phyloP scores from a whole-genome alignment of 1,140 invertebrate species.

The Oryzaephilus surinamensis region DNA sequence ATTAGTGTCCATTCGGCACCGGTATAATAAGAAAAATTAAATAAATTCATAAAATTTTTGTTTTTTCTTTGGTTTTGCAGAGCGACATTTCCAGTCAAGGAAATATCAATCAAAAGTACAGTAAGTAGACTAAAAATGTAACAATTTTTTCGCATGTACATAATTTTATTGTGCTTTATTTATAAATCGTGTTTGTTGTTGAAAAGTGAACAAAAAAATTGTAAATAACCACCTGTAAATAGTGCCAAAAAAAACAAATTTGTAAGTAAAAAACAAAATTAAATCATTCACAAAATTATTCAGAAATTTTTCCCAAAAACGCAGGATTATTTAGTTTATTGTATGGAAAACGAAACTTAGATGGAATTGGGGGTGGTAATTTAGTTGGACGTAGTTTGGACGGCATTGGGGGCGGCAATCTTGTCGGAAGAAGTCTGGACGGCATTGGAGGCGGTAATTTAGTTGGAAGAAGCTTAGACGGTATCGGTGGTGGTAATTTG shows the following conservation, averaged over 20 bases:
- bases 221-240: too few relatives aligned
- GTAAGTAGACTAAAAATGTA: too few relatives aligned
- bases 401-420: slow-evolving; percentile 12
- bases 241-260: too few relatives aligned
- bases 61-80: too few relatives aligned
- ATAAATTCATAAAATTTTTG: too few relatives aligned
- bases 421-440: slow-evolving; percentile 12
- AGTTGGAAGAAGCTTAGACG: slow-evolving; percentile 8
- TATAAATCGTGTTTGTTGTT: not conserved
- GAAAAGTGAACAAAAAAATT: not conserved
- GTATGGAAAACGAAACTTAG: slow-evolving; percentile 11
- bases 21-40: too few relatives aligned
- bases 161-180: too few relatives aligned
- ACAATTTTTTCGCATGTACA: too few relatives aligned
- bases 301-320: too few relatives aligned
- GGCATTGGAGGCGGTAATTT: slow-evolving; percentile 12
- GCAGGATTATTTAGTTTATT: not conserved
- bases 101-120: too few relatives aligned
- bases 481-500: slow-evolving; percentile 11
- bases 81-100: too few relatives aligned
- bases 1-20: too few relatives aligned
- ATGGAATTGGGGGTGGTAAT: slow-evolving; percentile 14
- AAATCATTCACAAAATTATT: not conserved
- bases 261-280: not conserved
- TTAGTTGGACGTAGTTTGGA: slow-evolving; percentile 11